Evolutionary conservation across 2,797 vertebrate species (phyloP).

Genomic region (Vireo griseus): DNA sequence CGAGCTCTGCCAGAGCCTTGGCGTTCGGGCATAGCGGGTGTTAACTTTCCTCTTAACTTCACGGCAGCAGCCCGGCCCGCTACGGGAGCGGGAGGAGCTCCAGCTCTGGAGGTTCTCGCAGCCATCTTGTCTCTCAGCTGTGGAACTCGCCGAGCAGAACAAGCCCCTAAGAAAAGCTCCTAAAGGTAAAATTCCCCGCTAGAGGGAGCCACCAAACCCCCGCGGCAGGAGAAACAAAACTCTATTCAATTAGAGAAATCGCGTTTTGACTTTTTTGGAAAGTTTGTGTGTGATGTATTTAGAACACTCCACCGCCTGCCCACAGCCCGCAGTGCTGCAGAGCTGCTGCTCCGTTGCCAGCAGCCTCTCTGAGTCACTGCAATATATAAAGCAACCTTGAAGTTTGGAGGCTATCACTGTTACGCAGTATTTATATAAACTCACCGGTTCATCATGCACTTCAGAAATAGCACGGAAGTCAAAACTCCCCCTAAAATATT

Average conservation of each 20-base stretch:
- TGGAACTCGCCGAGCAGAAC: background rate
- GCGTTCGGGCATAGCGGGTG: rapidly evolving
- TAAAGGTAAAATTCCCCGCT: background rate
- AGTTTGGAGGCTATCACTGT: conserved; percentile 28
- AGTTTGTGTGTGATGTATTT: background rate
- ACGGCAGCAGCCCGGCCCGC: background rate
- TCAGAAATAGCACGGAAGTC: conserved; percentile 45
- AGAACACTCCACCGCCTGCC: background rate
- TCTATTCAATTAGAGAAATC: background rate
- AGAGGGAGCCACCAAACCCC: conserved; percentile 66
- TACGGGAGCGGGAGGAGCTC: background rate
- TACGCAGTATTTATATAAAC: conserved; percentile 64
- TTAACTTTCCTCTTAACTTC: background rate
- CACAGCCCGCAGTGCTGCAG: background rate
- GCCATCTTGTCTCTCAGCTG: conserved; percentile 67
- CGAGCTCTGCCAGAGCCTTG: rapidly evolving
- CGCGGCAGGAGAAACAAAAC: background rate
- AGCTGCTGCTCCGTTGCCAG: background rate
- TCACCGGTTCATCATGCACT: conserved; percentile 9
- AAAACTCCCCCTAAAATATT: conserved; percentile 58
- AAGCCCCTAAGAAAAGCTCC: background rate
- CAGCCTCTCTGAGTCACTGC: conserved; percentile 2
- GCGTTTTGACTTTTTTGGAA: background rate
- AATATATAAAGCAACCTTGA: conserved; percentile 52
- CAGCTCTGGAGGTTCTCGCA: background rate